These are phyloP conservation scores for Taxidea taxus DNA, from an alignment of 2,113 vertebrate species.

Conservation along the genomic window DNA sequence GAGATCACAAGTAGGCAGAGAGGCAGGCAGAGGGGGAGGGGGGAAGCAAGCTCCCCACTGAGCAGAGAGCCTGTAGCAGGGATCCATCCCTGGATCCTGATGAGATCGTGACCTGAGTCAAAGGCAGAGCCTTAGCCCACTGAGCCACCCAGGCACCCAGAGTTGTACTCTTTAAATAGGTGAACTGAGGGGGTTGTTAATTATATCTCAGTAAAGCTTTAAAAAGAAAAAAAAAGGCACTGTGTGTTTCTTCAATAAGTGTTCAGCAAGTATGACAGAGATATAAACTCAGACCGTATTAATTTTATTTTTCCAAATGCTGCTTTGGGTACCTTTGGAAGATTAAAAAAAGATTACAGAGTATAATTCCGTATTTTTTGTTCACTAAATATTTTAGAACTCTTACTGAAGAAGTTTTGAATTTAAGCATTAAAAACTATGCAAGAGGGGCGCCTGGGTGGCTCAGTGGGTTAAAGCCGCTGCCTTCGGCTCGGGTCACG, in stretches of 20 bases:
- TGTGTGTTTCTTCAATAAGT: background rate
- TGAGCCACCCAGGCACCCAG: no score
- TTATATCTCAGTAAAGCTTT: background rate
- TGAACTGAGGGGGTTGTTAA: background rate
- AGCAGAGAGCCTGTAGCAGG: no score
- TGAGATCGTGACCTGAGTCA: no score
- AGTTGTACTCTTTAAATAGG: background rate
- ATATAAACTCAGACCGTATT: background rate
- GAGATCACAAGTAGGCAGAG: no score
- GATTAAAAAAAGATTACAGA: background rate
- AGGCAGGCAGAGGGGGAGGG: no score
- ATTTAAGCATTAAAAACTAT: constrained; percentile 2
- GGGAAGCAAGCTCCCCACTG: no score
- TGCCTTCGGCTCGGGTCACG: no score
- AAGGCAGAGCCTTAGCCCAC: no score
- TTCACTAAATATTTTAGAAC: background rate
- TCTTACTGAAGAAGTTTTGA: background rate
- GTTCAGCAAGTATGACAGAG: background rate
- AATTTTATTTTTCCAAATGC: background rate
- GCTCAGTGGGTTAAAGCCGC: no score
- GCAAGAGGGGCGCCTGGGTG: no score
- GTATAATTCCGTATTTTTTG: background rate
- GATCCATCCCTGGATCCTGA: no score
- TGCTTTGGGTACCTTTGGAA: background rate
- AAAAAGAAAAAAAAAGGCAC: background rate